Evolutionary conservation across 2,888 invertebrate species (phyloP), one percentile per base, ranked within the genome.

Genomic region (Lathronympha strigana): DNA sequence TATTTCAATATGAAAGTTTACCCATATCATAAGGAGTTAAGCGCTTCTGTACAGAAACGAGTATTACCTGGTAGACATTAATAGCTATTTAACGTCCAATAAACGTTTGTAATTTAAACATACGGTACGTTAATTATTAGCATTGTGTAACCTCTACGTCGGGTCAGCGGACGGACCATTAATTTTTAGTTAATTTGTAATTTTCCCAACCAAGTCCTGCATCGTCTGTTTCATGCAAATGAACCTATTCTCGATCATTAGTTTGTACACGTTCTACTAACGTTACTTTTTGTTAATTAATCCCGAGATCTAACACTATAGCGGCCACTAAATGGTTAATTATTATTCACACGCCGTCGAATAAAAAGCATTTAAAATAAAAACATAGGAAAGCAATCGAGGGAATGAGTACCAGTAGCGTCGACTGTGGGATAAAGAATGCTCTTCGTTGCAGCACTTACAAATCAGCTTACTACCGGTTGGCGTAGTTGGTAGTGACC

Each of bases 201-300:
- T 89, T 89, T 89, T 85, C 88, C 76, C 86, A 85, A 90, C 90
- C 89, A 91, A 90, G 88, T 86, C 78, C 82, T 81, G 78, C 72
- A 74, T 80, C 82, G 84, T 81, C 84, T 90, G 90, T 92, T 91
- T 81, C 81, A 91, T 92, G 92, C 89, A 90, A 91, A 92, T 92
- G 90, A 91, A 86, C 76, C 82, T 84, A 87, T 87, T 87, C 87
- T 76, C 84, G 87, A 91, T 90, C 90, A 91, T 91, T 91, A 92
- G 90, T 85, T 82, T 69, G 81, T 83, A 88, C 89, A 87, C 83
- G 88, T 84, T 82, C 83, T 86, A 87, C 84, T 84, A 84, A 88
- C 82, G 84, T 81, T 86, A 87, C 84, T 88, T 90, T 90, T 90
- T 81, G 84, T 89, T 91, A 91, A 91, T 91, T 89, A 90, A 83